phyloP scores from a whole-genome alignment of 2,797 vertebrate species.

The Sebastes trivittatus region DNA sequence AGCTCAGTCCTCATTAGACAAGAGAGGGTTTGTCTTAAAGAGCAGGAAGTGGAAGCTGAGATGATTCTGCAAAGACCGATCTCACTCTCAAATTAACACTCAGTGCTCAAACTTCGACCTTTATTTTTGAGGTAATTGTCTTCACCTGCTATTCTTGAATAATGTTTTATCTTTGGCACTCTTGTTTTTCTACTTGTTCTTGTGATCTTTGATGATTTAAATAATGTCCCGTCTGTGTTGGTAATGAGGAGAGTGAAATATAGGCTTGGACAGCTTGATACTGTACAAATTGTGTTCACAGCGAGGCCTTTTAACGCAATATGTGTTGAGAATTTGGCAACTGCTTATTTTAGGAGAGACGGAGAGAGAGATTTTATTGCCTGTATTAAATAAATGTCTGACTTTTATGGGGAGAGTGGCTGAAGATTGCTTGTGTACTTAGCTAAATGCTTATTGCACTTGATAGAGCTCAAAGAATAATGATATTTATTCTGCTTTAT shows the following conservation, averaged over 20 bases:
- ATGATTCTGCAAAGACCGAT: background rate
- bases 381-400: constrained; percentile 9
- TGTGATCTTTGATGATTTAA: background rate
- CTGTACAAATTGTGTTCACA: background rate
- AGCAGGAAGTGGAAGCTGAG: background rate
- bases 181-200: background rate
- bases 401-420: background rate
- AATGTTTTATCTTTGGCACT: background rate
- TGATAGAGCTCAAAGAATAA: background rate
- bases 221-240: background rate
- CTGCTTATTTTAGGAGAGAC: background rate
- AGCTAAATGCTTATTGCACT: background rate
- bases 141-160: background rate
- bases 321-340: background rate
- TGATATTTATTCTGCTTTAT: background rate
- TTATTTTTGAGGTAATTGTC: constrained; percentile 1
- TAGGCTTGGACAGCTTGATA: background rate
- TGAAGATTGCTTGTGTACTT: background rate
- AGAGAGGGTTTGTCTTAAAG: background rate
- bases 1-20: background rate
- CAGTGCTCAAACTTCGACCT: background rate
- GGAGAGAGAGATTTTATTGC: constrained; percentile 7
- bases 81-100: background rate
- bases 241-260: background rate
- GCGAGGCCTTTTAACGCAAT: background rate